Conservation (phyloP, 2,797 vertebrate genomes). For the Naso thynnoides region DNA sequence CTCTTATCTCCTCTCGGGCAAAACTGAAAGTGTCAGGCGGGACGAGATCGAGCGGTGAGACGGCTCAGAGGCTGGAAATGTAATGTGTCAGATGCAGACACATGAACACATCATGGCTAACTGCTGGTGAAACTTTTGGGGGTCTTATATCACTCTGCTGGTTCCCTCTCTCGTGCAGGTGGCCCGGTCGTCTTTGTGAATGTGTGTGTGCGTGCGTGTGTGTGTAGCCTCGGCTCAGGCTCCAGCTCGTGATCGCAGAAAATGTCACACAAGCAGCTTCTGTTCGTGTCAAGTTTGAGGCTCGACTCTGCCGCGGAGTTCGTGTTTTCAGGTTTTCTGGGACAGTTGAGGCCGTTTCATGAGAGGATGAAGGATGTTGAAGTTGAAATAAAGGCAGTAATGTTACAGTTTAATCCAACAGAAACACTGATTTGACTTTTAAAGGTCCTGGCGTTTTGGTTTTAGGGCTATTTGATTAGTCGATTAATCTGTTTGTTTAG, state of each 20-base stretch:
- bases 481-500: not conserved
- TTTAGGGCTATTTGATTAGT: not conserved
- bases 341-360: too few relatives aligned
- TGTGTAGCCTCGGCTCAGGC: conserved; percentile 14
- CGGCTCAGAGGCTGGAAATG: conserved; percentile 8
- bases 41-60: conserved; percentile 45
- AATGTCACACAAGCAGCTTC: conserved; percentile 55
- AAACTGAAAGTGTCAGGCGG: conserved; percentile 73
- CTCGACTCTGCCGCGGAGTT: conserved; percentile 20
- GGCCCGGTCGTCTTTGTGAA: not conserved
- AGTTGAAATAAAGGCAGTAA: not conserved
- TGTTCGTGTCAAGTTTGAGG: conserved; percentile 34
- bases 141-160: not conserved
- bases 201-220: not conserved
- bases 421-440: not conserved
- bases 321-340: not conserved
- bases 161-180: conserved; percentile 34
- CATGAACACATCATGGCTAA: not conserved
- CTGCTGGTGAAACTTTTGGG: conserved; percentile 38
- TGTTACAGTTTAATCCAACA: not conserved
- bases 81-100: conserved; percentile 5
- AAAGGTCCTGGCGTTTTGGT: not conserved
- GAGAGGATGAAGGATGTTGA: not conserved
- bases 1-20: conserved; percentile 43
- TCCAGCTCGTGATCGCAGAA: conserved; percentile 46